A percentile compares a stretch with the other conserved stretches of the same genome.
Evolutionary conservation across 2,888 invertebrate species (phyloP).

Genomic region (Agrochola lota): DNA sequence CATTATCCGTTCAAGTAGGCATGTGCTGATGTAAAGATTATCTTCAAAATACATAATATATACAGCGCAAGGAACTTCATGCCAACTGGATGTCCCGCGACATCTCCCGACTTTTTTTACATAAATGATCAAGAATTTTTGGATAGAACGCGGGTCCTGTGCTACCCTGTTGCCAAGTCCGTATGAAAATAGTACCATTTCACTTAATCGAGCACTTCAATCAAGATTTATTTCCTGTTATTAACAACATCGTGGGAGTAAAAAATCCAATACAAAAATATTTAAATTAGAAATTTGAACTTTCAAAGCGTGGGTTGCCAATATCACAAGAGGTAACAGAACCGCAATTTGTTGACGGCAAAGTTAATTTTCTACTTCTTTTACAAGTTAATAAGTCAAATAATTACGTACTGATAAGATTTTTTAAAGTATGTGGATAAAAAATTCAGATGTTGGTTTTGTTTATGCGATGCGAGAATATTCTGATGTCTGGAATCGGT

Average conservation of each 20-base stretch:
- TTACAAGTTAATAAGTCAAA: slow-evolving; percentile 14
- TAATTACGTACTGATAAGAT: slow-evolving; percentile 4
- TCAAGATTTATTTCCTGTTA: neutral
- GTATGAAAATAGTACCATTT: too few species aligned
- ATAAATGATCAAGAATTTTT: neutral
- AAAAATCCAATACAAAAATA: slow-evolving; percentile 11
- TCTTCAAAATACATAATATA: neutral
- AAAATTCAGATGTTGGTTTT: too few species aligned
- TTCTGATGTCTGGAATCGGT: neutral
- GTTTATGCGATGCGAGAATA: neutral
- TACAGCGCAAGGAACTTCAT: too few species aligned
- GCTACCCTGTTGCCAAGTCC: neutral
- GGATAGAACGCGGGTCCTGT: neutral
- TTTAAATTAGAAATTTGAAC: slow-evolving; percentile 28
- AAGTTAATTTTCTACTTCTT: slow-evolving; percentile 31
- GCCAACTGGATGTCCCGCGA: too few species aligned
- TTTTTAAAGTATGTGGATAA: neutral
- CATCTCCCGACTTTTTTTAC: too few species aligned
- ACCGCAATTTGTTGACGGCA: slow-evolving; percentile 21
- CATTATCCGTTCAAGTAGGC: too few species aligned
- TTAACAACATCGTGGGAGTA: slow-evolving; percentile 3
- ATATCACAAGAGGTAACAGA: slow-evolving; percentile 3
- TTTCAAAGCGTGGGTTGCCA: slow-evolving; percentile 39
- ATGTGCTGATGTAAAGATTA: neutral
- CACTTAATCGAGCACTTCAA: neutral